Evolutionary conservation across 2,113 vertebrate genomes (phyloP).

Genomic region (Laticauda colubrina): DNA sequence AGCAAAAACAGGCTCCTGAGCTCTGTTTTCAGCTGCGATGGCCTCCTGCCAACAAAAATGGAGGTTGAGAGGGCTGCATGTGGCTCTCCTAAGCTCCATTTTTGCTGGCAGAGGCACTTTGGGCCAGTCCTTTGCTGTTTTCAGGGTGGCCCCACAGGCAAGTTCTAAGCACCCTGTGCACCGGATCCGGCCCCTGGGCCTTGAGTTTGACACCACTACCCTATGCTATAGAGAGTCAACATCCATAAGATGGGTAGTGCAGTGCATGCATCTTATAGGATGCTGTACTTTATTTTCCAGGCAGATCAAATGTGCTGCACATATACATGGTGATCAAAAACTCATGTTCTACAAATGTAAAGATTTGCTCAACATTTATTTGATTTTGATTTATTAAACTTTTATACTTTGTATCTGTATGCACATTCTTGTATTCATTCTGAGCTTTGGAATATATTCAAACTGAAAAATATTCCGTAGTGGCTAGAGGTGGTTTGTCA

Average conservation of each 20-base stretch:
- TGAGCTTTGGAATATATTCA: neutral
- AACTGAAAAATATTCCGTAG: neutral
- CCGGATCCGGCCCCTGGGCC: too few species aligned
- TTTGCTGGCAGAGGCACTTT: too few species aligned
- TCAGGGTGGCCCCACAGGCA: too few species aligned
- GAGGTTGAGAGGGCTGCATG: too few species aligned
- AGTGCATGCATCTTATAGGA: neutral
- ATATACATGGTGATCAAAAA: neutral
- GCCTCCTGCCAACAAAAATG: too few species aligned
- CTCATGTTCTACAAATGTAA: neutral
- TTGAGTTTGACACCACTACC: too few species aligned
- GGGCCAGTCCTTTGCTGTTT: too few species aligned
- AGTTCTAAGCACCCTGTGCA: too few species aligned
- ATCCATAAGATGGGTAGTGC: neutral
- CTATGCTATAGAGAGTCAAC: neutral
- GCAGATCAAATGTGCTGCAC: neutral
- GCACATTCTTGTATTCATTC: neutral
- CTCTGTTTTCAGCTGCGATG: too few species aligned
- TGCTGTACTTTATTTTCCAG: neutral
- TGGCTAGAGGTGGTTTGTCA: neutral
- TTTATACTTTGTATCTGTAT: neutral
- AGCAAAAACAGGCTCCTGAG: too few species aligned
- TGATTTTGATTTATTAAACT: neutral
- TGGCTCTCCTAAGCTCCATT: too few species aligned
- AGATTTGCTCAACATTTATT: neutral